Base-by-base conservation (phyloP, 2,888 invertebrate genomes). In the Amiota mariae region DNA sequence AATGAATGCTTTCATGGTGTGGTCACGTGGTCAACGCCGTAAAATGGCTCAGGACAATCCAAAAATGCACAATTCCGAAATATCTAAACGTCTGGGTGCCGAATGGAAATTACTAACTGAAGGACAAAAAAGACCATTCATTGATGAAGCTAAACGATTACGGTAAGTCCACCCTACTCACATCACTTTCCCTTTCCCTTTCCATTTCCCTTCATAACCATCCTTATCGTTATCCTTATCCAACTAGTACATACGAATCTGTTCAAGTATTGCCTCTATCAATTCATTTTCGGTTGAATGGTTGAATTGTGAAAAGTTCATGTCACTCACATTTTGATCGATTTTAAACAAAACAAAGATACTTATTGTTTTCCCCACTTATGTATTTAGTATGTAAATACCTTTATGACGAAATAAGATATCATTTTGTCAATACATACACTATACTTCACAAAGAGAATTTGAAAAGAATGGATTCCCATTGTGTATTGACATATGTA, bases 1-100 rank as follows among this genome's bases (percentile, higher is more conserved):
- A 56, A 98, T 98, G 98, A 98, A 98, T 91, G 98, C 98, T 1
- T 98, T 98, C 91, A 98, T 98, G 97, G 98, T 90, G 20, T 98
- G 98, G 98, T 97, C 97, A 48, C 91, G 97, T 71, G 95, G 97
- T 70, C 97, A 98, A 90, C 91, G 98, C 61, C 93, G 97, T 76
- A 97, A 97, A 91, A 98, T 98, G 90, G 97, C 98, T 0, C 93
- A 96, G 91, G 97, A 98, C 86, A 97, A 98, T 90, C 98, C 98
- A 82, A 98, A 95, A 90, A 95, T 96, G 95, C 96, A 96, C 90
- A 96, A 96, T 87, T 95, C 95, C 0, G 95, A 96, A 90, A 98
- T 98, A 81, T 96, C 96, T 70, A 98, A 98, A 89, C 92, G 89
- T 71, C 92, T 98, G 68, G 98, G 98, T 1, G 96, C 96, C 15